A percentile compares a stretch with the other conserved stretches of the same genome.
Conservation (phyloP, 1,140 invertebrate genomes). For the Aphelenchoides besseyi region DNA sequence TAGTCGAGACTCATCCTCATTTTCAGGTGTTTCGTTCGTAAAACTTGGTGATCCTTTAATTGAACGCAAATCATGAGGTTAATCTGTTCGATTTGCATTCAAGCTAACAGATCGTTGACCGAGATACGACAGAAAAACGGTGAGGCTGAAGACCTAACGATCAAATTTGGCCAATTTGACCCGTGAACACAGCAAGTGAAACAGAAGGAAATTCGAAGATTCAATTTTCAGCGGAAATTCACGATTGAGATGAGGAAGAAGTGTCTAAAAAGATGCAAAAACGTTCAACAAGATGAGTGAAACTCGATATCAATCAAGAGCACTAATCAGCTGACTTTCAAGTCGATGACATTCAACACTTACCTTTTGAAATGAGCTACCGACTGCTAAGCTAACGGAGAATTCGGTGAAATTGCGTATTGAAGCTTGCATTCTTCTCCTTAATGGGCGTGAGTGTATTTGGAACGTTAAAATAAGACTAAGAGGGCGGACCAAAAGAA, state of each 20-base stretch:
- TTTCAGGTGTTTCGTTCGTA: background rate
- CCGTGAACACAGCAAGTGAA: background rate
- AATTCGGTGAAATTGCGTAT: slow-evolving; percentile 10
- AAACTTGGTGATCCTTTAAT: background rate
- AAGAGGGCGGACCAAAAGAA: background rate
- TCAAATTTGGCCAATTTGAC: slow-evolving; percentile 1
- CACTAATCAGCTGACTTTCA: background rate
- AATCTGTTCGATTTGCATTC: background rate
- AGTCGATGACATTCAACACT: background rate
- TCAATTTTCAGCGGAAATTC: background rate
- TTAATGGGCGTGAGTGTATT: background rate
- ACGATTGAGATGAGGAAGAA: background rate
- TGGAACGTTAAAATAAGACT: too few relatives aligned
- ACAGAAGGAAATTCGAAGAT: background rate
- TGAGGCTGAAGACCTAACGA: background rate
- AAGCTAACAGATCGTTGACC: background rate
- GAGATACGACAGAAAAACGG: background rate
- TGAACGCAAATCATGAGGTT: background rate
- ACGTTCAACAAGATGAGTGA: background rate
- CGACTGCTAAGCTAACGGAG: background rate
- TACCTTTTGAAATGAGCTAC: background rate
- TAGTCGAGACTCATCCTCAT: background rate
- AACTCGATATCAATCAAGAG: background rate
- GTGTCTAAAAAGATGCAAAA: background rate
- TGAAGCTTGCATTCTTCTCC: background rate